phyloP scores from a whole-genome alignment of 2,797 vertebrate genomes.

The Pantherophis alleghaniensis region DNA sequence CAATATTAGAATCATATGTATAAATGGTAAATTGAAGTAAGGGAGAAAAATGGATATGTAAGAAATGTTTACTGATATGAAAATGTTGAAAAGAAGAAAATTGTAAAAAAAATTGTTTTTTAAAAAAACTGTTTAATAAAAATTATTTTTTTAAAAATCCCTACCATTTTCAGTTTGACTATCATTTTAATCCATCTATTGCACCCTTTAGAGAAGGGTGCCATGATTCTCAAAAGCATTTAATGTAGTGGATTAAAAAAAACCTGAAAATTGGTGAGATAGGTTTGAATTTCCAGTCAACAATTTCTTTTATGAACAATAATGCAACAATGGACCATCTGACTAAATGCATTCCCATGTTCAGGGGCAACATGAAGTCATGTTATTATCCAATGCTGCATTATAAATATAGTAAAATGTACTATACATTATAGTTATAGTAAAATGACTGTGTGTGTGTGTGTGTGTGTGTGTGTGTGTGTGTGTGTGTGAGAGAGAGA shows the following conservation, averaged over 20 bases:
- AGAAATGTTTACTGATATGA: no score
- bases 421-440: no score
- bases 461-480: neutral
- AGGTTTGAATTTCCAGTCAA: neutral
- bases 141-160: neutral
- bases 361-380: neutral
- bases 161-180: neutral
- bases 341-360: neutral
- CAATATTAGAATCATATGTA: no score
- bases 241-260: neutral
- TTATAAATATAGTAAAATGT: neutral
- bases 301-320: neutral
- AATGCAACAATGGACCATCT: neutral
- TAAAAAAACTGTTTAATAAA: no score
- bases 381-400: neutral
- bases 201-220: neutral
- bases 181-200: neutral
- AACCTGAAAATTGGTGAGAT: neutral
- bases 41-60: no score
- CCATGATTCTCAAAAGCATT: neutral
- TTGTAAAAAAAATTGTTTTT: no score
- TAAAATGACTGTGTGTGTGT: neutral
- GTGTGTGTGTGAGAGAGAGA: no score
- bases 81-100: no score
- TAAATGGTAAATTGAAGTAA: no score